Base-by-base conservation (phyloP, 2,113 vertebrate species). In the Rhineura floridana region DNA sequence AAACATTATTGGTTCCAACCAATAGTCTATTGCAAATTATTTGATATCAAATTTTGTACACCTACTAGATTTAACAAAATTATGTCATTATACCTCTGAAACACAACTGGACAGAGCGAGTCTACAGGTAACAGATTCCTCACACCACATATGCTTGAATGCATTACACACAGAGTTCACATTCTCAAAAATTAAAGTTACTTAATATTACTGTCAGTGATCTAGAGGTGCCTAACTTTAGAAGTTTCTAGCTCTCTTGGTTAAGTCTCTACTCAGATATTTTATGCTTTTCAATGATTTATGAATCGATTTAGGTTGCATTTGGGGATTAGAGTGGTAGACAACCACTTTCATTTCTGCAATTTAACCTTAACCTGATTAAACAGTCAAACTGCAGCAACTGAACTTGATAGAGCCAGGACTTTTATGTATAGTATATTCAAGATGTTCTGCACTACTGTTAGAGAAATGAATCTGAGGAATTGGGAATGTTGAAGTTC, bases 291-390 rank as follows among this genome's bases (percentile, higher is more conserved):
- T 79, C 55, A 73, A 6, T 13, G 52, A 13, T 19, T 88, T 48
- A 44, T 88, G 50, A 52, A 55, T 25, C 19, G 89, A 36, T 63
- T 86, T 42, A 81, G 21, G 1, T 23, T 91, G 33, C 77, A 17
- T 25, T 42, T 48, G 9, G 15, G 84, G 59, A 87, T 3, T 65
- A 7, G 91, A 89, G 3, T 28, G 19, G 59, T 36, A 50, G 72
- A 70, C 1, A 90, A 1, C 0, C 19, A 42, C 48, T 88, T 36
- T 8, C 1, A 46, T 72, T 90, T 84, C 86, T 91, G 3, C 87
- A 65, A 44, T 79, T 90, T 86, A 91, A 87, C 17, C 36, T 70
- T 88, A 77, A 88, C 17, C 8, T 59, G 89, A 81, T 52, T 84
- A 67, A 86, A 78, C 46, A 44, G 63, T 36, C n/a, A 48, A 67